A percentile compares a stretch with the other conserved stretches of the same genome.
phyloP scores from a whole-genome alignment of 2,113 vertebrate genomes.

The Myrmecobius fasciatus region DNA sequence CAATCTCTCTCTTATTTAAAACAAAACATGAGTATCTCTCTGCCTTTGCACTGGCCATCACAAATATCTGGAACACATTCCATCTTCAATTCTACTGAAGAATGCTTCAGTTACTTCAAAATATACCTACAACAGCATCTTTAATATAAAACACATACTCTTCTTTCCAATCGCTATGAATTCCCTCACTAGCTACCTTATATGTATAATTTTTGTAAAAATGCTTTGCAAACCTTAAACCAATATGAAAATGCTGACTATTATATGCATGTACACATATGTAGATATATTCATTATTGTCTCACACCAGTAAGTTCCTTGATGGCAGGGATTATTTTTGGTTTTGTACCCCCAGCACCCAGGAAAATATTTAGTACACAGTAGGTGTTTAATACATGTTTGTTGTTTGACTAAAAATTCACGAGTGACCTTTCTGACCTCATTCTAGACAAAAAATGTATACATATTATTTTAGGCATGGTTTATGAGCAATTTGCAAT shows the following conservation, averaged over 20 bases:
- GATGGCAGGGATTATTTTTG: neutral
- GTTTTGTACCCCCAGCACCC: neutral
- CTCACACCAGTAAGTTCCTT: neutral
- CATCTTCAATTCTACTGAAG: neutral
- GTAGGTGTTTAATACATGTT: neutral
- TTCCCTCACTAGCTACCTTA: neutral
- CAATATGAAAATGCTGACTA: neutral
- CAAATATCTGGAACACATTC: neutral
- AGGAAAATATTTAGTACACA: neutral
- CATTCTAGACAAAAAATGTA: neutral
- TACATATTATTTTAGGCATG: neutral
- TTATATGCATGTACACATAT: neutral
- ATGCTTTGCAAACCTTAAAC: neutral
- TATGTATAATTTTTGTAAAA: neutral
- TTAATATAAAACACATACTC: neutral
- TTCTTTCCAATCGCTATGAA: neutral
- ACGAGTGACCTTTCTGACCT: neutral
- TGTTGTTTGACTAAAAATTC: neutral
- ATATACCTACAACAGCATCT: neutral
- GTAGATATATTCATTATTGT: neutral
- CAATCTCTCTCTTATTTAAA: neutral
- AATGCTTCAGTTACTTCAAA: neutral
- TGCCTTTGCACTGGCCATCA: neutral
- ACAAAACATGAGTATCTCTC: neutral
- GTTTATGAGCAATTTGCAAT: neutral